Conservation (phyloP, 1,140 invertebrate genomes). For the Drosophila arawakana region DNA sequence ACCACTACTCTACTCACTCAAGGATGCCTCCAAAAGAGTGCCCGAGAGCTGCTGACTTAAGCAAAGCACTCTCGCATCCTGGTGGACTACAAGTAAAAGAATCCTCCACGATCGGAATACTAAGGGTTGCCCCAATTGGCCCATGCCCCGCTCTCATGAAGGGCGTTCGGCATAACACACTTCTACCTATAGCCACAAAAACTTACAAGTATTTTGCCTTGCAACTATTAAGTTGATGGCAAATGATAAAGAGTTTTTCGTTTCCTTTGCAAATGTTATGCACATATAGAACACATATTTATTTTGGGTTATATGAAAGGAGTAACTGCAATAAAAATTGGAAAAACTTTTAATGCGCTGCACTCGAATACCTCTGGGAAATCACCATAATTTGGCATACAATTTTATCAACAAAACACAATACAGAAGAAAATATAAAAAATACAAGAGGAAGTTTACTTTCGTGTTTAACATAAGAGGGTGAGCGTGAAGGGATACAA, state of each 20-base stretch:
- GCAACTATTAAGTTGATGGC: background rate
- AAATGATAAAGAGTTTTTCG: background rate
- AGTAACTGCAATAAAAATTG: slow-evolving; percentile 62
- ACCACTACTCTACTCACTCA: too few relatives aligned
- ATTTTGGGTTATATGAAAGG: slow-evolving; percentile 7
- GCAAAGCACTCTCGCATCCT: too few relatives aligned
- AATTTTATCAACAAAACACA: slow-evolving; percentile 56
- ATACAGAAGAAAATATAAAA: background rate
- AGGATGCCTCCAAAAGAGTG: too few relatives aligned
- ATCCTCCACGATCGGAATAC: too few relatives aligned
- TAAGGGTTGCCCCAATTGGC: too few relatives aligned
- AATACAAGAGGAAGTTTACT: slow-evolving; percentile 45
- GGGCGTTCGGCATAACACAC: too few relatives aligned
- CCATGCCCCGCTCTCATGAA: too few relatives aligned
- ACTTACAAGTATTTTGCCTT: too few relatives aligned
- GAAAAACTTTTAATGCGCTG: slow-evolving; percentile 64
- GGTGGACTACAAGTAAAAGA: too few relatives aligned
- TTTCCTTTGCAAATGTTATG: background rate
- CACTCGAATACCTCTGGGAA: slow-evolving; percentile 71
- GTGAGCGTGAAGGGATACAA: background rate
- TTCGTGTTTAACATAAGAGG: background rate
- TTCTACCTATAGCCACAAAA: too few relatives aligned
- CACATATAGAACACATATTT: background rate
- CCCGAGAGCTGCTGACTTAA: too few relatives aligned
- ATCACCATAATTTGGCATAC: slow-evolving; percentile 76